Percentiles rank a stretch among this genome's conserved stretches.
Conservation (phyloP, 2,113 vertebrate species). For the Taurulus bubalis region DNA sequence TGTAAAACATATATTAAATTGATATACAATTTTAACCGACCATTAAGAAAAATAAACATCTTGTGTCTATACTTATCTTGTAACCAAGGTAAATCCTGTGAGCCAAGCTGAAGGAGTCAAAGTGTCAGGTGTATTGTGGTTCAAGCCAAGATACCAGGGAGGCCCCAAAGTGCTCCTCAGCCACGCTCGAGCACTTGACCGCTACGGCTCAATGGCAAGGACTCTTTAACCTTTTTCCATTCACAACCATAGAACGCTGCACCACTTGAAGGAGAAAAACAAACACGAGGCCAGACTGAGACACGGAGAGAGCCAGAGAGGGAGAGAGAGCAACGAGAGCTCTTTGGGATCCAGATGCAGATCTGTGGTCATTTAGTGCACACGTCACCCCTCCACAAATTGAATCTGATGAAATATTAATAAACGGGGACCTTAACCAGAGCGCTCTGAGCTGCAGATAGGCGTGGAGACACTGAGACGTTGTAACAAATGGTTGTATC, state of each 20-base stretch:
- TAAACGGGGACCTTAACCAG: constrained; percentile 53
- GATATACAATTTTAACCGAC: background rate
- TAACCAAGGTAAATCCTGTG: background rate
- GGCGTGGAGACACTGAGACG: constrained; percentile 9
- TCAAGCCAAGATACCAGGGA: constrained; percentile 16
- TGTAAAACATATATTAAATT: background rate
- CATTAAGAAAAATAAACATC: background rate
- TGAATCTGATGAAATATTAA: constrained; percentile 76
- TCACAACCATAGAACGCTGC: background rate
- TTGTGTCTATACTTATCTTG: background rate
- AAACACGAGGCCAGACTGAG: background rate
- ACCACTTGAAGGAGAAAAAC: background rate
- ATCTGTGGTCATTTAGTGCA: constrained; percentile 32
- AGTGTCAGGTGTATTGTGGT: constrained; percentile 3
- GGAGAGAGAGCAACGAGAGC: background rate
- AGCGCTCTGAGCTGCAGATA: constrained; percentile 31
- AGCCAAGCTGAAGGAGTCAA: background rate
- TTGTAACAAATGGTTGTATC: no score
- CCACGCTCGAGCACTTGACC: constrained; percentile 1
- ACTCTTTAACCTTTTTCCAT: constrained; percentile 10
- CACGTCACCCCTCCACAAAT: constrained; percentile 55
- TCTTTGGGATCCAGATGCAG: constrained; percentile 31
- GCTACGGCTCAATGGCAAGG: constrained; percentile 8
- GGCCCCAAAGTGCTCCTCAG: constrained; percentile 19
- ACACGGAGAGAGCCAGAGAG: background rate